Percentiles rank a stretch among this genome's conserved stretches.
phyloP scores from a whole-genome alignment of 2,888 invertebrate species.

The Eilema depressum region DNA sequence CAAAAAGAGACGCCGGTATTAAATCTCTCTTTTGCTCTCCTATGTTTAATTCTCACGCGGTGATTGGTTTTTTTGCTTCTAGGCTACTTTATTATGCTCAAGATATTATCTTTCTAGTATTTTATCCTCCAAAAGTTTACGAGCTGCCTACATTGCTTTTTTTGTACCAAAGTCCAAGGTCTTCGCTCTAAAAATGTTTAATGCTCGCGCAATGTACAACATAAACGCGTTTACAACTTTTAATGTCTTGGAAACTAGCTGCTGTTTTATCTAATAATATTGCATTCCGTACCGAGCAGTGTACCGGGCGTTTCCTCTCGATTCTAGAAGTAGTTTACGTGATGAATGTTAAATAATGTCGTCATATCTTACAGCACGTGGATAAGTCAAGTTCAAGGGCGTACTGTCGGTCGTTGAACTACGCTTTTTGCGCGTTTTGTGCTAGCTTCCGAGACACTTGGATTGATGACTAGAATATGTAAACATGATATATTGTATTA shows the following conservation, averaged over 20 bases:
- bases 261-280: conserved; percentile 52
- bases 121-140: not conserved
- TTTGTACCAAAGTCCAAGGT: conserved; percentile 18
- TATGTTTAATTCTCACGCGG: not conserved
- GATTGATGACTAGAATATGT: conserved; percentile 59
- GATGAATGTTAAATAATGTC: conserved; percentile 61
- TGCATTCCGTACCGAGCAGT: conserved; percentile 54
- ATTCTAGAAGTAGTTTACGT: conserved; percentile 56
- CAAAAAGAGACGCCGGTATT: not conserved
- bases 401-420: conserved; percentile 69
- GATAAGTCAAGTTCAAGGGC: conserved; percentile 75
- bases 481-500: conserved; percentile 44
- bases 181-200: conserved; percentile 20
- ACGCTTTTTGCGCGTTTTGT: conserved; percentile 68
- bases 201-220: conserved; percentile 27
- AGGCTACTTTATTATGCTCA: not conserved
- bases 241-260: conserved; percentile 35
- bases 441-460: conserved; percentile 59
- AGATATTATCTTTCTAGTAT: not conserved
- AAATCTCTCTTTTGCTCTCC: not conserved
- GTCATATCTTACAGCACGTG: conserved; percentile 57
- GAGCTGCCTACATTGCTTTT: conserved; percentile 19
- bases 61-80: not conserved
- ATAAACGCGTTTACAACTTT: conserved; percentile 25
- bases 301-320: conserved; percentile 58